Conservation (phyloP, 2,797 vertebrate genomes). For the Myoxocephalus aenaeus region DNA sequence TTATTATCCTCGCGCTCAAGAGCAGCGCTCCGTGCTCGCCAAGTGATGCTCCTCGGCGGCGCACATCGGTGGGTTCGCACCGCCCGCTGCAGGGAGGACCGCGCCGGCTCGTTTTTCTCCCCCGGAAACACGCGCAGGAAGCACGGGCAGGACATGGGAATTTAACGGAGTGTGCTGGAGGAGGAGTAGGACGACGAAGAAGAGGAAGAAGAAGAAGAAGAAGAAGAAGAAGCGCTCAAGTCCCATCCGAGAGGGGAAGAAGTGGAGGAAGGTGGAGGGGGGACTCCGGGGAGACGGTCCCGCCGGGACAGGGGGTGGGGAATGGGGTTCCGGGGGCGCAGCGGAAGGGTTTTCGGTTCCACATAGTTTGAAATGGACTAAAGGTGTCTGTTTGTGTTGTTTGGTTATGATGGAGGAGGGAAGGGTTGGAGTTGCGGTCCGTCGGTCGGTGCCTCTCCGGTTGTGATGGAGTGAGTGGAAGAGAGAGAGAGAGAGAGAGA, state of each 20-base stretch:
- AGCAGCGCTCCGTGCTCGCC: constrained; percentile 61
- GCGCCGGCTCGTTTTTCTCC: constrained; percentile 28
- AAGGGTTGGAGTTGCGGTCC: constrained; percentile 32
- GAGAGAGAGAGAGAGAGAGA: constrained; percentile 36
- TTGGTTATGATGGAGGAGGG: background rate
- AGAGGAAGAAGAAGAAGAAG: constrained; percentile 39
- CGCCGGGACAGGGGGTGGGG: constrained; percentile 47
- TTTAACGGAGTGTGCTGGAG: constrained; percentile 49
- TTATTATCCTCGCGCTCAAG: constrained; percentile 60
- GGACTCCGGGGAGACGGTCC: constrained; percentile 55
- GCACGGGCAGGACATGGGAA: constrained; percentile 36
- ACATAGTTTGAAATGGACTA: constrained; percentile 46
- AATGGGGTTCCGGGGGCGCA: constrained; percentile 22
- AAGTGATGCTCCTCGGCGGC: constrained; percentile 68
- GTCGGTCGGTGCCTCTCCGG: background rate
- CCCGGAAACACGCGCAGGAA: constrained; percentile 11
- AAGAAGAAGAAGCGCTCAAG: constrained; percentile 31
- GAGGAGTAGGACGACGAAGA: constrained; percentile 45
- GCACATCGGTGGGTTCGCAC: constrained; percentile 26
- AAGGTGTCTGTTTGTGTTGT: background rate
- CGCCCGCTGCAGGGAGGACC: constrained; percentile 35
- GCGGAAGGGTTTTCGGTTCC: constrained; percentile 20
- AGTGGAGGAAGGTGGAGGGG: constrained; percentile 37
- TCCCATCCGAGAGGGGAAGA: constrained; percentile 50
- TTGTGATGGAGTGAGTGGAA: constrained; percentile 55